A percentile compares a stretch with the other conserved stretches of the same genome.
phyloP scores from a whole-genome alignment of 2,797 vertebrate species.

The Philypnodon macrostomus region DNA sequence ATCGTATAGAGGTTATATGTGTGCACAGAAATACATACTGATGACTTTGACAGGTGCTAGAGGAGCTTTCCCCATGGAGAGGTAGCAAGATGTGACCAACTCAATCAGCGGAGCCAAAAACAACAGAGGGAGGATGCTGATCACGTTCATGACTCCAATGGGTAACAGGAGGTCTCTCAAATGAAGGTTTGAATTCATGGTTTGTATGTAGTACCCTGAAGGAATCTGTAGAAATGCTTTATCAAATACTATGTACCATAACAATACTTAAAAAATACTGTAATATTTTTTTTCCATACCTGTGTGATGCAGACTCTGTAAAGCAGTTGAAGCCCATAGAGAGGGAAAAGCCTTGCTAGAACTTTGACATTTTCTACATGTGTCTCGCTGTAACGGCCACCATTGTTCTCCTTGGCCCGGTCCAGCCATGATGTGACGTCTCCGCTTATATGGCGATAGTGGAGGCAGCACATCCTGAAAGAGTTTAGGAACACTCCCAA shows the following conservation, averaged over 20 bases:
- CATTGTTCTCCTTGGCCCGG: conserved; percentile 84
- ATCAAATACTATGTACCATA: no score
- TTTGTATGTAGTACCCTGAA: conserved; percentile 92
- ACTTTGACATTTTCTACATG: conserved; percentile 86
- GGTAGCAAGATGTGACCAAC: conserved; percentile 72
- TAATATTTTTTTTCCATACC: conserved; percentile 48
- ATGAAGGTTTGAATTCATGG: conserved; percentile 88
- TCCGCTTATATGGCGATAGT: conserved; percentile 65
- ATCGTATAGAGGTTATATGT: not conserved
- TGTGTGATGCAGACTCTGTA: conserved; percentile 87
- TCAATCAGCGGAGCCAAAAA: conserved; percentile 84
- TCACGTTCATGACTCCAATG: conserved; percentile 84
- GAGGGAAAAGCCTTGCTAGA: conserved; percentile 81
- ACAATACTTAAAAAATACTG: not conserved
- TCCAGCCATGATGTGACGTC: conserved; percentile 80
- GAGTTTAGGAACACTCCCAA: conserved; percentile 82
- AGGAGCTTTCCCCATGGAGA: conserved; percentile 65
- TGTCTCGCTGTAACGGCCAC: conserved; percentile 80
- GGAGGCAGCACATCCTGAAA: conserved; percentile 71
- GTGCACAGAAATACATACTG: conserved; percentile 68
- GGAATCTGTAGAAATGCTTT: conserved; percentile 76
- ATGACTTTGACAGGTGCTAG: conserved; percentile 79
- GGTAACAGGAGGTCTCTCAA: conserved; percentile 81
- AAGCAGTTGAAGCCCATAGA: conserved; percentile 86
- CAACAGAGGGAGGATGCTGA: conserved; percentile 85